Evolutionary conservation across 1,140 invertebrate genomes (phyloP), one percentile per base, ranked within the genome.

Genomic region (Drosophila yakuba): DNA sequence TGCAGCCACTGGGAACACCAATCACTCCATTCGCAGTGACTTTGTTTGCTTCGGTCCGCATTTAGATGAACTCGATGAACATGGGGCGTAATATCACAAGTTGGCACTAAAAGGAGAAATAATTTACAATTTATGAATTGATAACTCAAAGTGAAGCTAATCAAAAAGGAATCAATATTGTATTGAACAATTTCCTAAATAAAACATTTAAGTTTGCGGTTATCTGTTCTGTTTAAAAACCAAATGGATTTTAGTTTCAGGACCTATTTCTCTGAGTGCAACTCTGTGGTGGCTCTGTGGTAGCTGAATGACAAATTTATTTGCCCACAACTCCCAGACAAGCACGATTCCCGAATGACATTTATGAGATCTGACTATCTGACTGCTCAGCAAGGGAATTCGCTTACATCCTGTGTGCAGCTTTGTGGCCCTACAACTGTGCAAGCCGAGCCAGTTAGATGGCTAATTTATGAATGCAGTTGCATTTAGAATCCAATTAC

Each of bases 21-120:
- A 73, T 81, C 68, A 61, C 64, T 75, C 61, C 58, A 73, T 85
- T 73, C 47, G 51, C 51, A 35, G 51, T 50, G 68, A 74, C 75
- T 78, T 55, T 68, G 56, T 52, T 47, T 64, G 60, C 72, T 47
- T 11, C 7, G 58, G 55, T 66, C 55, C 25, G 71, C 47, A 59
- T 76, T 67, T 59, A 43, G 55, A 71, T 59, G 45, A 69, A 38
- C 32, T 1, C 20, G 10, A 17, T 17, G 17, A 11, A 35, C 35
- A 52, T 15, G 3, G 32, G 12, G 17, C 10, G 17, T 15, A 52
- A n/a, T 51, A 17, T 38, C 15, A 45, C 20, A 10, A 8, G 11
- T 6, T 6, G 10, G 25, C 20, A 47, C 32, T 6, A 1, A 25
- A 28, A 7, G 12, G 3, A 28, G 14, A 10, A 7, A 28, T 7